Percentiles rank a stretch among this genome's conserved stretches.
Evolutionary conservation across 2,113 vertebrate genomes (phyloP).

Genomic region (Vicugna pacos): DNA sequence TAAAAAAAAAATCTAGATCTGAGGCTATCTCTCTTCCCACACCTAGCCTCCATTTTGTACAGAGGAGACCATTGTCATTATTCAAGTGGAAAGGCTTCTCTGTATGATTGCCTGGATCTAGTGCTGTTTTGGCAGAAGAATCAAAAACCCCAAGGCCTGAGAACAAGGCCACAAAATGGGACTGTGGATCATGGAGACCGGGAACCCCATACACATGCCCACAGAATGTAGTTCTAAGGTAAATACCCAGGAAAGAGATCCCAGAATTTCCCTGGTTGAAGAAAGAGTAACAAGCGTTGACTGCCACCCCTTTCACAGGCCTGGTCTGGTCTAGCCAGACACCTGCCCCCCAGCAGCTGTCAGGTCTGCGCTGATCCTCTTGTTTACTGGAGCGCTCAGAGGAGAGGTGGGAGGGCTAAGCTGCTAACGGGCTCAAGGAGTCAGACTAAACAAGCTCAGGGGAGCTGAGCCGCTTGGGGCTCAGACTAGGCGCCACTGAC

Average conservation of each 20-base stretch:
- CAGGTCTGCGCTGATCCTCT: slow-evolving; percentile 71
- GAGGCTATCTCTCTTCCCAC: neutral
- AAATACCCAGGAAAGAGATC: neutral
- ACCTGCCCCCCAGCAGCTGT: slow-evolving; percentile 74
- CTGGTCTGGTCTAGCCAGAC: slow-evolving; percentile 51
- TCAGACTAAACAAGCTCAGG: slow-evolving; percentile 80
- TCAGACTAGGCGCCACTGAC: slow-evolving; percentile 51
- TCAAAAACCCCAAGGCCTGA: neutral
- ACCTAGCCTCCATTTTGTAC: neutral
- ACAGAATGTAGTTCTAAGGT: neutral
- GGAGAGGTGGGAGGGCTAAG: slow-evolving; percentile 72
- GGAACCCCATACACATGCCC: neutral
- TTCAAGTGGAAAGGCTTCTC: neutral
- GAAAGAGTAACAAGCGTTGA: neutral
- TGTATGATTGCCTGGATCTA: neutral
- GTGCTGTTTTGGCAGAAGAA: slow-evolving; percentile 2
- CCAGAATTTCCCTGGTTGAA: slow-evolving; percentile 5
- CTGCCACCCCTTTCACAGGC: neutral
- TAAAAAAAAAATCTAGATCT: neutral
- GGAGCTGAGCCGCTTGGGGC: neutral
- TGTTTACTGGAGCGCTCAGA: slow-evolving; percentile 78
- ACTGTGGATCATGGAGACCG: neutral
- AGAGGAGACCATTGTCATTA: neutral
- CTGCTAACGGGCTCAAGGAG: slow-evolving; percentile 73
- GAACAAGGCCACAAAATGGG: neutral